phyloP scores from a whole-genome alignment of 2,888 invertebrate species.

The Temnothorax ravouxi region DNA sequence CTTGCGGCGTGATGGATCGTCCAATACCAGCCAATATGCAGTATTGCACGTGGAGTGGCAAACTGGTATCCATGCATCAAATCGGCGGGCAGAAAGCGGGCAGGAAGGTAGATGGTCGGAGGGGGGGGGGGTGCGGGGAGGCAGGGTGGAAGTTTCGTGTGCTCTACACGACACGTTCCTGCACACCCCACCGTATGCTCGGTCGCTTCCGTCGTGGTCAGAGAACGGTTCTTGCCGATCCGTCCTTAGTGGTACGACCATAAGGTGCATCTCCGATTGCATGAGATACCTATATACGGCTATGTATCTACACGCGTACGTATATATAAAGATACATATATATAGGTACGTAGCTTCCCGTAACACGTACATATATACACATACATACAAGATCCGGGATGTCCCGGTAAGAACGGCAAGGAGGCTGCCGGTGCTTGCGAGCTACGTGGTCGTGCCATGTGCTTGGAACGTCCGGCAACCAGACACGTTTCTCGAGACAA shows the following conservation, averaged over 20 bases:
- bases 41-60: constrained; percentile 80
- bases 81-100: constrained; percentile 63
- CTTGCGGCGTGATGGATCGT: constrained; percentile 82
- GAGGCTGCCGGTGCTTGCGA: constrained; percentile 11
- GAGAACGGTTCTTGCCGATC: constrained; percentile 49
- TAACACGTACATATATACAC: neutral
- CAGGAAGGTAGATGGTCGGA: constrained; percentile 23
- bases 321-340: neutral
- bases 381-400: neutral
- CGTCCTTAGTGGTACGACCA: constrained; percentile 51
- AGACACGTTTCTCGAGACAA: constrained; percentile 56
- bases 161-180: constrained; percentile 39
- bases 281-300: constrained; percentile 31
- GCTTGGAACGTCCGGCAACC: constrained; percentile 50
- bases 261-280: constrained; percentile 58
- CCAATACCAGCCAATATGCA: constrained; percentile 83
- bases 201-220: constrained; percentile 50
- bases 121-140: neutral
- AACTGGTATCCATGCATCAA: constrained; percentile 82
- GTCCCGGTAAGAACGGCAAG: constrained; percentile 40
- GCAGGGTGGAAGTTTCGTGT: constrained; percentile 29
- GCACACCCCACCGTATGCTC: constrained; percentile 29
- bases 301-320: neutral
- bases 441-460: constrained; percentile 55
- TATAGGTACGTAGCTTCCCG: neutral